Evolutionary conservation across 2,888 invertebrate genomes (phyloP), one percentile per base, ranked within the genome.

Genomic region (Lochmaea capreae): DNA sequence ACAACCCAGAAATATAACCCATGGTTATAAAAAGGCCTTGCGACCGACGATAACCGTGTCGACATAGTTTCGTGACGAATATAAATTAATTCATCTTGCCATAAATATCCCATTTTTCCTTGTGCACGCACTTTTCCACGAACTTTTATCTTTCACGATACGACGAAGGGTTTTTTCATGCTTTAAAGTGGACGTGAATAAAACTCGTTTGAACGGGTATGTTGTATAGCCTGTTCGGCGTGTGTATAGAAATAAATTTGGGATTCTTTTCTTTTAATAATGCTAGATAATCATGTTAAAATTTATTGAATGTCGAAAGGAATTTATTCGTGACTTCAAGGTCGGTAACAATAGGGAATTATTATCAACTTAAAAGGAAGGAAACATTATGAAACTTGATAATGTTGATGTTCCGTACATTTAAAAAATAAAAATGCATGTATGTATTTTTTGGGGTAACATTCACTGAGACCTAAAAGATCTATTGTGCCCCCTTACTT

Each of bases 41-140:
- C 46, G 71, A 67, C 39, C 46, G 71, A 67, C 46, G 63, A 67
- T 74, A 74, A 69, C 42, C 65, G 63, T 59, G 67, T 70, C 73
- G 67, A 74, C 74, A 62, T 63, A 70, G 33, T 67, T 69, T 67
- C 72, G 75, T 75, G 75, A 70, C 70, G 69, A 70, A 67, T 75
- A 71, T 72, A 75, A 75, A 71, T 73, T 75, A 75, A 72, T 75
- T 67, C 66, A 26, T 67, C 54, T 59, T 59, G 61, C 59, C 70
- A 58, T 69, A 71, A 67, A 71, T 74, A 66, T 54, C 22, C 57
- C 43, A 54, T 67, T 72, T 71, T 66, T 68, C 33, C 63, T 54
- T 12, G 52, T 54, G 18, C 69, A 70, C 69, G 69, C 69, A 70
- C 62, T 63, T 62, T 26, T 63, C 62, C 63, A 63, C 62, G 57